A percentile compares a stretch with the other conserved stretches of the same genome.
phyloP scores from a whole-genome alignment of 2,113 vertebrate species.

The Spilogale gracilis region DNA sequence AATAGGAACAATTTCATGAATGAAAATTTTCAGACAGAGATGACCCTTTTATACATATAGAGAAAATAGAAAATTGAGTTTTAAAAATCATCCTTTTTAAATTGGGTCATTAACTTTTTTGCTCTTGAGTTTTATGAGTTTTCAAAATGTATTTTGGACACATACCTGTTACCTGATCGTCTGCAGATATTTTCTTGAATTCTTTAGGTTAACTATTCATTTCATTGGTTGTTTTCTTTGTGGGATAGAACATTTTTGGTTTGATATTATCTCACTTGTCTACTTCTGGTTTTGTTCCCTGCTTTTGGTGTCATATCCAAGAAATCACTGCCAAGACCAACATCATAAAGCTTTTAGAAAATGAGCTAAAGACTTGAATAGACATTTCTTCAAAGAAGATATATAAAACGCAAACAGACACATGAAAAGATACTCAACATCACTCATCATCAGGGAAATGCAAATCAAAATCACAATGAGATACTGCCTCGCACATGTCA shows the following conservation, averaged over 20 bases:
- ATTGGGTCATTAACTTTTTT: background rate
- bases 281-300: background rate
- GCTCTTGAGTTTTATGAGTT: background rate
- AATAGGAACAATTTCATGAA: background rate
- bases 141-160: background rate
- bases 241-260: background rate
- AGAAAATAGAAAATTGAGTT: background rate
- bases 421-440: background rate
- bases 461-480: background rate
- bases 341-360: background rate
- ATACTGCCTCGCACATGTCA: background rate
- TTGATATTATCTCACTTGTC: background rate
- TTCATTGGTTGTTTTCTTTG: background rate
- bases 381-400: background rate
- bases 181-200: background rate
- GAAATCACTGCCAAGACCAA: background rate
- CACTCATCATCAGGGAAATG: background rate
- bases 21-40: background rate
- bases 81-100: background rate
- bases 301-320: background rate
- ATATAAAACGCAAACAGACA: too few species aligned
- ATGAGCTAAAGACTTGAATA: background rate
- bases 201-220: background rate
- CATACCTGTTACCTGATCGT: background rate
- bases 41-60: background rate